These are phyloP conservation scores for Lepidostoma basale DNA, from an alignment of 1,140 invertebrate genomes.

Conservation along the genomic window DNA sequence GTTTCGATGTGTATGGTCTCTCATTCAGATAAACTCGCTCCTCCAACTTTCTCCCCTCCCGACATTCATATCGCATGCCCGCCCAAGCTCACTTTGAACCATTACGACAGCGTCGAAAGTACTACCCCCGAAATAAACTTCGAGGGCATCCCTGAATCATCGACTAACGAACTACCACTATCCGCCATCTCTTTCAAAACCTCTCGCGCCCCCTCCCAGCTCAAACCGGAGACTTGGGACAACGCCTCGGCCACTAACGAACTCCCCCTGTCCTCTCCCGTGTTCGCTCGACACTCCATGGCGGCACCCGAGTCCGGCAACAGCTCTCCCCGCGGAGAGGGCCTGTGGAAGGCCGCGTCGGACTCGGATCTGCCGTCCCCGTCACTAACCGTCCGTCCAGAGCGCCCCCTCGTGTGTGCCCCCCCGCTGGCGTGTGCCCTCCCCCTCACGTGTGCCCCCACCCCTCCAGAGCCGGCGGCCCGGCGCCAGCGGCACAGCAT, in stretches of 20 bases:
- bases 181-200: conserved; percentile 60
- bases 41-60: neutral
- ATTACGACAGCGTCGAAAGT: conserved; percentile 39
- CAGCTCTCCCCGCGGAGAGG: neutral
- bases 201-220: conserved; percentile 20
- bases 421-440: conserved; percentile 36
- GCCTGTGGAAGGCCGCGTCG: conserved; percentile 29
- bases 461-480: conserved; percentile 62
- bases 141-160: conserved; percentile 55
- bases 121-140: conserved; percentile 51
- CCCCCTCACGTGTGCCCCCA: conserved; percentile 42
- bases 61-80: conserved; percentile 36
- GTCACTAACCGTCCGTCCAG: conserved; percentile 38
- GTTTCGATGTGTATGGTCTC: neutral
- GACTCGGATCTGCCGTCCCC: conserved; percentile 28
- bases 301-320: neutral
- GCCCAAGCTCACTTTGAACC: conserved; percentile 22
- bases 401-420: conserved; percentile 41
- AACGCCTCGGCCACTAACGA: conserved; percentile 56
- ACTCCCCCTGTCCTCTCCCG: conserved; percentile 51
- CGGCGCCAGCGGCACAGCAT: conserved; percentile 90
- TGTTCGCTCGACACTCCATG: conserved; percentile 38
- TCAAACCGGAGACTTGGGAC: conserved; percentile 43
- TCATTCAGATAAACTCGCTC: neutral
- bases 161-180: conserved; percentile 66